A percentile compares a stretch with the other conserved stretches of the same genome.
These are phyloP conservation scores for Steinernema hermaphroditum DNA, from an alignment of 2,888 invertebrate genomes.

Conservation along the genomic window DNA sequence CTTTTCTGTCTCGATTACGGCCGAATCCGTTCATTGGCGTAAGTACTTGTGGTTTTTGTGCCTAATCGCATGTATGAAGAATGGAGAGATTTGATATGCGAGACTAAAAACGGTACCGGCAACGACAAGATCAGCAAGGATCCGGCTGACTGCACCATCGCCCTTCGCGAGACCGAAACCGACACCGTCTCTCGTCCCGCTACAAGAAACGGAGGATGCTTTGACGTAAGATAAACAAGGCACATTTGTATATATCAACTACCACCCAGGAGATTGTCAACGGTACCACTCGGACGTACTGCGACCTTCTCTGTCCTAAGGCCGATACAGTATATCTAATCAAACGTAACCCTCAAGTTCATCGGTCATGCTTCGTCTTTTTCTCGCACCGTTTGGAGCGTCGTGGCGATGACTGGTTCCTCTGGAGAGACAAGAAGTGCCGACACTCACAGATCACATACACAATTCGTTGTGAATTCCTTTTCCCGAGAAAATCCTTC, in stretches of 20 bases:
- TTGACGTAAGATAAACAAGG: constrained; percentile 47
- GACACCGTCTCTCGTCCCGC: constrained; percentile 51
- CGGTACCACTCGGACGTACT: constrained; percentile 58
- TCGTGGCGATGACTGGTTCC: constrained; percentile 51
- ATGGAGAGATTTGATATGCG: constrained; percentile 60
- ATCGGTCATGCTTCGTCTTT: constrained; percentile 56
- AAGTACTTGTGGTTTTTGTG: constrained; percentile 42
- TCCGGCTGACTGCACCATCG: constrained; percentile 54
- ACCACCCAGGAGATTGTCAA: constrained; percentile 55
- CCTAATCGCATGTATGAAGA: constrained; percentile 47
- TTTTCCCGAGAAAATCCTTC: constrained; percentile 51
- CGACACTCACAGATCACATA: constrained; percentile 57
- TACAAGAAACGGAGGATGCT: constrained; percentile 50
- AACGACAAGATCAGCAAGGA: constrained; percentile 43
- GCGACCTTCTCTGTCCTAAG: constrained; percentile 57
- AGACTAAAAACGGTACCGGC: constrained; percentile 43
- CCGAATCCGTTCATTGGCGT: constrained; percentile 57
- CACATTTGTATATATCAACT: background rate
- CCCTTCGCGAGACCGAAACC: constrained; percentile 54
- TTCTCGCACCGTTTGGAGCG: constrained; percentile 57
- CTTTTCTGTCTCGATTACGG: background rate
- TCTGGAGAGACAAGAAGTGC: constrained; percentile 60
- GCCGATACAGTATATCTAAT: constrained; percentile 63
- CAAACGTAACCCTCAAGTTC: constrained; percentile 44
- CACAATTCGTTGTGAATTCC: constrained; percentile 60